Percentiles rank a stretch among this genome's conserved stretches.
These are phyloP conservation scores for Boleophthalmus pectinirostris DNA, from an alignment of 2,113 vertebrate genomes.

Conservation along the genomic window DNA sequence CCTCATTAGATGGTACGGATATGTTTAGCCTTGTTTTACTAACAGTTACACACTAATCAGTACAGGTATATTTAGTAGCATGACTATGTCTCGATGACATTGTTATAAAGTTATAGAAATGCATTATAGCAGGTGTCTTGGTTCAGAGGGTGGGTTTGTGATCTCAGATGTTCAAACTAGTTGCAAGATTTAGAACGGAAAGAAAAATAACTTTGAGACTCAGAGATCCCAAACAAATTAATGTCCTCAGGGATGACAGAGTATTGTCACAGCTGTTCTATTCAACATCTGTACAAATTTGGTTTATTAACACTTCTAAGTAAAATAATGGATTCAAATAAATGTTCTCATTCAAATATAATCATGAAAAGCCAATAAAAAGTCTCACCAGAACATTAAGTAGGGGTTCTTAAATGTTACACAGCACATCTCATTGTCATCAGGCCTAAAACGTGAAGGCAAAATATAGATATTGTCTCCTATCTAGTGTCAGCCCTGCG, in stretches of 20 bases:
- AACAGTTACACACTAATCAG: background rate
- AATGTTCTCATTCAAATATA: background rate
- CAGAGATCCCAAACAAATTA: background rate
- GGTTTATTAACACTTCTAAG: background rate
- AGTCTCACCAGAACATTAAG: background rate
- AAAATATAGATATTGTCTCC: background rate
- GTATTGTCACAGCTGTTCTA: slow-evolving; percentile 16
- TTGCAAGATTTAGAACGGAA: background rate
- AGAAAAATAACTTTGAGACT: background rate
- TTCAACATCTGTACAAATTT: background rate
- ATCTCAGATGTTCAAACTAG: slow-evolving; percentile 7
- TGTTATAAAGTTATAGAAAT: background rate
- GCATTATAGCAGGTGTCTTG: slow-evolving; percentile 18
- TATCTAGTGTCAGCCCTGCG: slow-evolving; percentile 83
- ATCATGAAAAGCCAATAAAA: background rate
- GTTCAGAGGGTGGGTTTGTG: slow-evolving; percentile 18
- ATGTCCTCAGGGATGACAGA: slow-evolving; percentile 6
- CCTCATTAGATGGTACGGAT: slow-evolving; percentile 84
- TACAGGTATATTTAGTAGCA: background rate
- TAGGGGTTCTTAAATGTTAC: no score
- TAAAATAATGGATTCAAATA: background rate
- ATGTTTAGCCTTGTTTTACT: background rate
- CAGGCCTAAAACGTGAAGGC: no score
- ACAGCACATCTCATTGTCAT: no score
- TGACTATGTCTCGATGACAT: slow-evolving; percentile 11